Evolutionary conservation across 2,113 vertebrate genomes (phyloP).

Genomic region (Gallinago undulata): DNA sequence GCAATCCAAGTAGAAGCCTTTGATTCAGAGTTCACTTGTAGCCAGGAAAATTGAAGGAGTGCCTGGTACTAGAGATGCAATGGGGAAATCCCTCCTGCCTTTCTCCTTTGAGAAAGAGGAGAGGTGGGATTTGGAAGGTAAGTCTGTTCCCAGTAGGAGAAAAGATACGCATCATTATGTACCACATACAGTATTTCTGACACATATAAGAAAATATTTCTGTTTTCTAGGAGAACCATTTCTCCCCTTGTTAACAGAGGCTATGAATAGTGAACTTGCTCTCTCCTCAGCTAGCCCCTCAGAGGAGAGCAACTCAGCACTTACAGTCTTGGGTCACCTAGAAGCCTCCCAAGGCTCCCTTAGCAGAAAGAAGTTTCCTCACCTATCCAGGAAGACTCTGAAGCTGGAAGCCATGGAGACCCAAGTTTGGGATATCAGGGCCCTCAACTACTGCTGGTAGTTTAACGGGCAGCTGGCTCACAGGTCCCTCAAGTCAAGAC

Average conservation of each 20-base stretch:
- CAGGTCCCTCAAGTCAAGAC: background rate
- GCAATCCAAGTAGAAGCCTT: background rate
- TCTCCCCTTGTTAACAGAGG: background rate
- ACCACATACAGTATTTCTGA: background rate
- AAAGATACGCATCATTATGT: background rate
- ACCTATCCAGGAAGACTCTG: background rate
- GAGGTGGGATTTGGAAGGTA: background rate
- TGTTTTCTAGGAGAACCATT: background rate
- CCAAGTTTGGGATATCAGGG: background rate
- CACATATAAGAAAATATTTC: background rate
- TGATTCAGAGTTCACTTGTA: background rate
- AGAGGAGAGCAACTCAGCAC: background rate
- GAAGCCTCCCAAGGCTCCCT: background rate
- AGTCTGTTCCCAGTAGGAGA: background rate
- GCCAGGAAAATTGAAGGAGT: background rate
- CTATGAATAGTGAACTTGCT: background rate
- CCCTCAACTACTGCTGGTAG: background rate
- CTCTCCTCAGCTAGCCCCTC: background rate
- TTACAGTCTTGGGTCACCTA: background rate
- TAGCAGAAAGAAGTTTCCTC: background rate
- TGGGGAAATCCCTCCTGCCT: background rate
- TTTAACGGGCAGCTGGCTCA: background rate
- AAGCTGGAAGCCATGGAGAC: background rate
- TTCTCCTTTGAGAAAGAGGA: background rate
- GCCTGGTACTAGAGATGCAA: fast-evolving